These are phyloP conservation scores for Gymnorhina tibicen DNA, from an alignment of 2,113 vertebrate species.

Conservation along the genomic window DNA sequence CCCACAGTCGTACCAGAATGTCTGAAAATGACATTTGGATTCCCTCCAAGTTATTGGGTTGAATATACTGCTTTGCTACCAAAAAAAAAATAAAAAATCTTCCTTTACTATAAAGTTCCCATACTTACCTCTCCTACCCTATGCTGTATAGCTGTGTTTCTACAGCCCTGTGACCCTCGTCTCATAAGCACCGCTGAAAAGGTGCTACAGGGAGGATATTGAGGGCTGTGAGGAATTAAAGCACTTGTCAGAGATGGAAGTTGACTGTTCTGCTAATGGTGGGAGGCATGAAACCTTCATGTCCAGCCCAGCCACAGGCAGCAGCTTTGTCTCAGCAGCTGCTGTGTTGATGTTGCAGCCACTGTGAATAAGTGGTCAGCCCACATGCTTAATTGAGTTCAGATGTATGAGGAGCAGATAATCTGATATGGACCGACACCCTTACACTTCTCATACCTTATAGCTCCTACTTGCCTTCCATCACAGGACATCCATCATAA, in stretches of 20 bases:
- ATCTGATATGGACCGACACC: neutral
- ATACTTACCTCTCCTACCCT: neutral
- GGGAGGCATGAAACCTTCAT: neutral
- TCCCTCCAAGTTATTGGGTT: neutral
- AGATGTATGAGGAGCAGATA: neutral
- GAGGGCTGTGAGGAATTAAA: neutral
- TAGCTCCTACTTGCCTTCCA: neutral
- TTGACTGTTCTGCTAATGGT: neutral
- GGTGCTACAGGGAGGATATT: neutral
- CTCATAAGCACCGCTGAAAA: neutral
- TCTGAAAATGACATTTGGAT: neutral
- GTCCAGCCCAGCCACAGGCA: neutral
- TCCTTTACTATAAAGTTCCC: neutral
- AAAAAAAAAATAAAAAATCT: neutral
- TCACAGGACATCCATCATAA: neutral
- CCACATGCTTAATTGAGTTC: neutral
- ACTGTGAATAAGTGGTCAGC: neutral
- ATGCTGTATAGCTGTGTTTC: neutral
- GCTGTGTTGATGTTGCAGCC: neutral
- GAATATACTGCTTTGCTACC: neutral
- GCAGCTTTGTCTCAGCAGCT: neutral
- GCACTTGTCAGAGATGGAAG: neutral
- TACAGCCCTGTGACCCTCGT: neutral
- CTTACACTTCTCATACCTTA: neutral
- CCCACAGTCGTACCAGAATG: neutral